A percentile compares a stretch with the other conserved stretches of the same genome.
Evolutionary conservation across 2,797 vertebrate genomes (phyloP).

Genomic region (Oophaga sylvatica): DNA sequence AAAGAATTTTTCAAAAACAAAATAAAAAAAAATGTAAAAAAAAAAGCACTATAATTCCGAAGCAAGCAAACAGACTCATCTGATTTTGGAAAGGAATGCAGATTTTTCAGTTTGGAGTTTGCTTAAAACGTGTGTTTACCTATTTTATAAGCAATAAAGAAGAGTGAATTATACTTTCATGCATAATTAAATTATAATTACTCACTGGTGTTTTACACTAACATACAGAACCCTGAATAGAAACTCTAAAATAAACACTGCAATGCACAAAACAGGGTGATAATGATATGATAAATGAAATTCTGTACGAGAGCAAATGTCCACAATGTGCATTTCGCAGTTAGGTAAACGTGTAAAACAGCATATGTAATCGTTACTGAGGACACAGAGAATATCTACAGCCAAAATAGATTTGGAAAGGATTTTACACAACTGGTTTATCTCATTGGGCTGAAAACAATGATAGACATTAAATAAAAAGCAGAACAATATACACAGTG

Average conservation of each 20-base stretch:
- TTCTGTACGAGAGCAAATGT: constrained; percentile 26
- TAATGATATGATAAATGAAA: constrained; percentile 51
- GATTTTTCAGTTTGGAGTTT: neutral
- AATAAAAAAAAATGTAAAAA: neutral
- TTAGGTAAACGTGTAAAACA: constrained; percentile 53
- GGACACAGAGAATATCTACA: constrained; percentile 5
- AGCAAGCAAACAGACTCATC: constrained; percentile 3
- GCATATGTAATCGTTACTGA: constrained; percentile 51
- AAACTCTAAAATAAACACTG: constrained; percentile 24
- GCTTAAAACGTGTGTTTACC: constrained; percentile 31
- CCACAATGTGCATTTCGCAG: constrained; percentile 49
- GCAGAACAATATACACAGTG: constrained; percentile 41
- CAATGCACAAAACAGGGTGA: constrained; percentile 39
- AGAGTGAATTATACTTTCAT: constrained; percentile 51
- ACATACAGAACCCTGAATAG: constrained; percentile 24
- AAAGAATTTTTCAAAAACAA: constrained; percentile 47
- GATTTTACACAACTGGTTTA: constrained; percentile 24
- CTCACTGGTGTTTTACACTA: constrained; percentile 26
- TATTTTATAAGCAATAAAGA: constrained; percentile 26
- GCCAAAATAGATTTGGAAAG: constrained; percentile 55
- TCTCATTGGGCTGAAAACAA: constrained; percentile 53
- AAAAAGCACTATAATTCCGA: constrained; percentile 18
- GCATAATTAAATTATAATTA: constrained; percentile 53
- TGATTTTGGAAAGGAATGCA: neutral
- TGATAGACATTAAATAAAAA: constrained; percentile 34